A percentile compares a stretch with the other conserved stretches of the same genome.
Conservation (phyloP, 2,888 invertebrate species). For the Baccha elongata region DNA sequence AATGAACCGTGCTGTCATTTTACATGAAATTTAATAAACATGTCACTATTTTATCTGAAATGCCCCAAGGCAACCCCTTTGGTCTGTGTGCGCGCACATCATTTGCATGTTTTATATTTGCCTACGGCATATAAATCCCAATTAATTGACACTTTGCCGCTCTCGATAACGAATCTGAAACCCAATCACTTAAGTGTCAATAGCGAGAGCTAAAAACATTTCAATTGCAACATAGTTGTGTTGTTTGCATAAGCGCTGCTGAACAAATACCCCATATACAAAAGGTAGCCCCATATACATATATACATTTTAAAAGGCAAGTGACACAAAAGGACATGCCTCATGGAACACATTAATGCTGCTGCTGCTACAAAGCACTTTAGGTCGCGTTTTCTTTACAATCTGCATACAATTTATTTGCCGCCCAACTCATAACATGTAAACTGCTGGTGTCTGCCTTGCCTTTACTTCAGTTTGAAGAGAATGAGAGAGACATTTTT, state of each 20-base stretch:
- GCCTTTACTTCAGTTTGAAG: slow-evolving; percentile 31
- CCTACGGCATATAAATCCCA: slow-evolving; percentile 42
- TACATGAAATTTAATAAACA: slow-evolving; percentile 1
- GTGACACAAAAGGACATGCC: slow-evolving; percentile 57
- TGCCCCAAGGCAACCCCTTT: slow-evolving; percentile 17
- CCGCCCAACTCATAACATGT: slow-evolving; percentile 39
- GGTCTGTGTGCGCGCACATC: not conserved
- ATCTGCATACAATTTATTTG: slow-evolving; percentile 32
- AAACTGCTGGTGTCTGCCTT: slow-evolving; percentile 11
- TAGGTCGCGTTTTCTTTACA: slow-evolving; percentile 10
- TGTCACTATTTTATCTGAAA: not conserved
- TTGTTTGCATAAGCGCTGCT: not conserved
- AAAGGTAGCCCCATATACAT: not conserved
- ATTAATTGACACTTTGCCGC: slow-evolving; percentile 53
- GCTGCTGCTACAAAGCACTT: slow-evolving; percentile 34
- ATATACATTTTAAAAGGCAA: not conserved
- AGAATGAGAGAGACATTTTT: too few species aligned
- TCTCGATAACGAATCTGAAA: slow-evolving; percentile 47
- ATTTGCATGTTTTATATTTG: slow-evolving; percentile 30
- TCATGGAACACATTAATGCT: slow-evolving; percentile 41
- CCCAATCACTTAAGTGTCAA: slow-evolving; percentile 67
- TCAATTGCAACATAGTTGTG: slow-evolving; percentile 50
- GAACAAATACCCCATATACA: not conserved
- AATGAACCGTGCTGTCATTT: not conserved
- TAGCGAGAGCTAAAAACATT: slow-evolving; percentile 51